Conservation (phyloP, 2,797 vertebrate genomes). For the Gymnothorax reevesii region DNA sequence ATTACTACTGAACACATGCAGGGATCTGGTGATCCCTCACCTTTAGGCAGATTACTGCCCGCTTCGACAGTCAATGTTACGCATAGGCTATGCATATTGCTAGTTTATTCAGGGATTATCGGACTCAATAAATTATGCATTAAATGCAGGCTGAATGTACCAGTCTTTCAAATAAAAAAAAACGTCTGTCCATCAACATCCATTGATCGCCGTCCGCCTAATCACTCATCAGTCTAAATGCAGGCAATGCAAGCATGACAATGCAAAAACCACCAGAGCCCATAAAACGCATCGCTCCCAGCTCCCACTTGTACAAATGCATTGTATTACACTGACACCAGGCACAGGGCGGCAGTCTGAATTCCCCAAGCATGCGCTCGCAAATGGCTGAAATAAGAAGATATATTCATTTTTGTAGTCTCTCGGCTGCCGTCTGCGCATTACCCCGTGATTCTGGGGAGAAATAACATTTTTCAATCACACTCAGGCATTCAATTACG, state of each 20-base stretch:
- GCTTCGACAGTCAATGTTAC: neutral
- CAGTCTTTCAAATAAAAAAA: slow-evolving; percentile 81
- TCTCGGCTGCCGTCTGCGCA: slow-evolving; percentile 76
- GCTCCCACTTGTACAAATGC: slow-evolving; percentile 80
- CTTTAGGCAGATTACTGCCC: neutral
- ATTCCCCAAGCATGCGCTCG: slow-evolving; percentile 78
- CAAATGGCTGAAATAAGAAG: slow-evolving; percentile 84
- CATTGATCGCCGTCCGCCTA: slow-evolving; percentile 86
- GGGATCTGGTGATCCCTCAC: neutral
- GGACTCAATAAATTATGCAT: slow-evolving; percentile 58
- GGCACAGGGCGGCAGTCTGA: slow-evolving; percentile 74
- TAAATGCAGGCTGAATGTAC: slow-evolving; percentile 68
- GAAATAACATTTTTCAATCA: slow-evolving; percentile 90
- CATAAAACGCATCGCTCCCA: slow-evolving; percentile 73
- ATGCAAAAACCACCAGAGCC: slow-evolving; percentile 74
- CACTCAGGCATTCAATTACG: slow-evolving; percentile 88
- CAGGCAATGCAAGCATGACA: slow-evolving; percentile 95
- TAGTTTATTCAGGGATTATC: neutral
- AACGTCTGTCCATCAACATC: slow-evolving; percentile 80
- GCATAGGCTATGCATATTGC: neutral
- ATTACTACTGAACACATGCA: neutral
- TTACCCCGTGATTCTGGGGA: slow-evolving; percentile 87
- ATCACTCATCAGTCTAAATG: slow-evolving; percentile 99
- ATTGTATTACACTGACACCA: slow-evolving; percentile 77
- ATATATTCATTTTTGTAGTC: slow-evolving; percentile 80